Evolutionary conservation across 2,113 vertebrate genomes (phyloP).

Genomic region (Etia nguti): DNA sequence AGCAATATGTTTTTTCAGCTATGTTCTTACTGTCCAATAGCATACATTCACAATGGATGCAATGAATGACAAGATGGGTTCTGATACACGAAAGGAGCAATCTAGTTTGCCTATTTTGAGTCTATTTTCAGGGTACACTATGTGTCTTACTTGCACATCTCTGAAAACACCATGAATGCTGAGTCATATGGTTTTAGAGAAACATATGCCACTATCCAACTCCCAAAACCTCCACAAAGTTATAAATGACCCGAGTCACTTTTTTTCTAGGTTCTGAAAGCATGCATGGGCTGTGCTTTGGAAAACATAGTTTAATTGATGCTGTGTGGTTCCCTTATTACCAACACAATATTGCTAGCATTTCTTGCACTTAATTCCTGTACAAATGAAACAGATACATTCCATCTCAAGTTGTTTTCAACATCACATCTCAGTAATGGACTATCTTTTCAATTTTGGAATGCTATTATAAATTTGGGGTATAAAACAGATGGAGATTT

Average conservation of each 20-base stretch:
- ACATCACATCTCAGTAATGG: not conserved
- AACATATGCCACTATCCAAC: not conserved
- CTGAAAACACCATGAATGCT: not conserved
- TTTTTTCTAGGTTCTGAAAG: not conserved
- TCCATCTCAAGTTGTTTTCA: not conserved
- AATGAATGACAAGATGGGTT: not conserved
- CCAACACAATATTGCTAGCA: not conserved
- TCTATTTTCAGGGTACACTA: not conserved
- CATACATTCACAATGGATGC: not conserved
- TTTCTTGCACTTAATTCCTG: not conserved
- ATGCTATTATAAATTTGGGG: not conserved
- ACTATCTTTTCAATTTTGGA: not conserved
- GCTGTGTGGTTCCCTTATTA: not conserved
- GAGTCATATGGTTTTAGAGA: not conserved
- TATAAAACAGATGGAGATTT: not conserved
- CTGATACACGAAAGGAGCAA: not conserved
- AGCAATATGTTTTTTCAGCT: not conserved
- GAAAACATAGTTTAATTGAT: not conserved
- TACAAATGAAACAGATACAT: not conserved
- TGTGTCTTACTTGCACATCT: not conserved
- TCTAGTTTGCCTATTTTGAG: not conserved
- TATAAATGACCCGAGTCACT: not conserved
- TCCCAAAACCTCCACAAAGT: not conserved
- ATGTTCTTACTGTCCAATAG: not conserved
- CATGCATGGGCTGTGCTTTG: not conserved